Conservation (phyloP, 2,888 invertebrate genomes). For the Opisthograptis luteolata region DNA sequence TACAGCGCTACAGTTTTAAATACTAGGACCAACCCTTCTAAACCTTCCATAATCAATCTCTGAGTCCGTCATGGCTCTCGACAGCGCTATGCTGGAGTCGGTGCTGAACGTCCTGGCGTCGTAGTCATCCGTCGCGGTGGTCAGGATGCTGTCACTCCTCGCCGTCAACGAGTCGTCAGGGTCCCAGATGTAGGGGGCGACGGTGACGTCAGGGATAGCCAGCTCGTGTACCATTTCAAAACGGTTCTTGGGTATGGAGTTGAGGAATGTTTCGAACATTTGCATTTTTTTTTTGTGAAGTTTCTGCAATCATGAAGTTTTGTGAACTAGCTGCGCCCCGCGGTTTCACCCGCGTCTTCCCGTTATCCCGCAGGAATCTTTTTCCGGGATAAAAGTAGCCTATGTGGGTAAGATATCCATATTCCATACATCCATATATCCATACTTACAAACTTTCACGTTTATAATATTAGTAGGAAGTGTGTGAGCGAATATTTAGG, state of each 20-base stretch:
- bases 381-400: too few species aligned
- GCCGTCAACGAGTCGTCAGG: conserved; percentile 48
- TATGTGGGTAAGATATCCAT: too few species aligned
- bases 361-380: too few species aligned
- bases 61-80: conserved; percentile 74
- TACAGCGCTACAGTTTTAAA: too few species aligned
- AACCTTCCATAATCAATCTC: conserved; percentile 70
- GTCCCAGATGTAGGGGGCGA: conserved; percentile 63
- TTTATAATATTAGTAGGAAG: too few species aligned
- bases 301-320: neutral
- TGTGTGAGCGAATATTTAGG: too few species aligned
- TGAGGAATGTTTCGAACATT: conserved; percentile 62
- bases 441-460: too few species aligned
- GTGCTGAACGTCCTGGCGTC: conserved; percentile 54
- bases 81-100: conserved; percentile 64
- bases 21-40: conserved; percentile 66
- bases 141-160: conserved; percentile 53
- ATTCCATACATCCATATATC: too few species aligned
- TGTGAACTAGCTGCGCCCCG: too few species aligned
- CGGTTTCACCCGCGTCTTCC: too few species aligned
- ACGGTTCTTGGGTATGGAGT: conserved; percentile 65
- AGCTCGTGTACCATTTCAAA: conserved; percentile 66
- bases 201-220: conserved; percentile 62
- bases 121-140: conserved; percentile 47
- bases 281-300: conserved; percentile 45